Evolutionary conservation across 2,113 vertebrate species (phyloP), one percentile per base, ranked within the genome.

Genomic region (Channa maculata): DNA sequence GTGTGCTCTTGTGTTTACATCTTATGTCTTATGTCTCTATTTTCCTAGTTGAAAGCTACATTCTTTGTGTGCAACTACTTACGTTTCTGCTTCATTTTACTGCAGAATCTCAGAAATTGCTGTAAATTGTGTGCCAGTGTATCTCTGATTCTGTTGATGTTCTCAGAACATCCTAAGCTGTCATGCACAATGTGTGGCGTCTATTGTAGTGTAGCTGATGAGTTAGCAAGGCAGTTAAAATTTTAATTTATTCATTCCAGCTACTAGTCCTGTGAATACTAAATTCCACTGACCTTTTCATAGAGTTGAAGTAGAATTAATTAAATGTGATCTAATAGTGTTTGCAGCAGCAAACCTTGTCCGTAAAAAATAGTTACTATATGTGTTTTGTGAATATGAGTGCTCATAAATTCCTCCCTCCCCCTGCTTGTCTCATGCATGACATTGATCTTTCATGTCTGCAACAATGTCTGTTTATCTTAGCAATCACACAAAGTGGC

Each of bases 401-500:
- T 60, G 41, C 4, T 41, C 73, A 67, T 85, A 82, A 84, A 83
- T 74, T 73, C 60, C 67, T 44, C 59, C 63, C 48, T 33, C 55
- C 57, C 61, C 67, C 38, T 12, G 10, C 69, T 79, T 79, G 66
- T 77, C 86, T 85, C 79, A 46, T 79, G 73, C 39, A 8, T 81
- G 73, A 88, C 86, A 90, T 88, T 87, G 89, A 90, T 91, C 86
- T 82, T 74, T 64, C 74, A 57, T 74, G 75, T 82, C 70, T 44
- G 46, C 86, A 86, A 83, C 90, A 85, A 88, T 86, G 86, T 88
- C 84, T 89, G 85, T 91, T 91, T 91, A 91, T 91, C 89, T 83
- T 85, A 82, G 84, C 89, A 91, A 88, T 92, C 87, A 71, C 86
- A 83, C 80, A 91, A 91, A 92, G 86, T 91, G 87, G 79, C 79